phyloP scores from a whole-genome alignment of 2,113 vertebrate species.

The Jacana jacana region DNA sequence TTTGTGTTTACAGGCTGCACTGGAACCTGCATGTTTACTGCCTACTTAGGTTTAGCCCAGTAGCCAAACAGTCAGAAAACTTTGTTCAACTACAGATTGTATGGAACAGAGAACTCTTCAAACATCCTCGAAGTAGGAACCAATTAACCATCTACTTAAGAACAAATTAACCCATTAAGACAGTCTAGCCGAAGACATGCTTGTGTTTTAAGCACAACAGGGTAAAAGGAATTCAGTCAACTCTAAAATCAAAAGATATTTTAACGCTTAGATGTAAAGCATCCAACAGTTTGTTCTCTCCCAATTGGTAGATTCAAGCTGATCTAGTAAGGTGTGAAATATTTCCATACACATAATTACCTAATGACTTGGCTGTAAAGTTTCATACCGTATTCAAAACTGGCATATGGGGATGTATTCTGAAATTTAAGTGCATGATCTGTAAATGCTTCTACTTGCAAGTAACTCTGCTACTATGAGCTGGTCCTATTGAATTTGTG shows the following conservation, averaged over 20 bases:
- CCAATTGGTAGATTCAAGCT: neutral
- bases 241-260: neutral
- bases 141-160: neutral
- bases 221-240: neutral
- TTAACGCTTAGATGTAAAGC: conserved; percentile 9
- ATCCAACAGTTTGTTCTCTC: neutral
- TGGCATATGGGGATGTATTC: neutral
- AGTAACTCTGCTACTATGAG: neutral
- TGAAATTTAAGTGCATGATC: neutral
- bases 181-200: neutral
- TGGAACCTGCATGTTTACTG: neutral
- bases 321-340: neutral
- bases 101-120: neutral
- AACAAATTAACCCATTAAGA: neutral
- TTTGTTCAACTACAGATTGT: neutral
- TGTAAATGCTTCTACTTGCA: neutral
- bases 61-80: neutral
- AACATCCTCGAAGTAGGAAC: neutral
- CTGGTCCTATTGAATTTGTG: neutral
- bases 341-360: conserved; percentile 5
- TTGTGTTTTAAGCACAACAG: neutral
- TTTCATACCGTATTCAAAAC: neutral
- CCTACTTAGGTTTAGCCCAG: neutral
- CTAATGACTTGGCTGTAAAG: conserved; percentile 43
- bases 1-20: neutral